Percentiles rank a stretch among this genome's conserved stretches.
Conservation (phyloP, 2,888 invertebrate species). For the Andrena minutula region DNA sequence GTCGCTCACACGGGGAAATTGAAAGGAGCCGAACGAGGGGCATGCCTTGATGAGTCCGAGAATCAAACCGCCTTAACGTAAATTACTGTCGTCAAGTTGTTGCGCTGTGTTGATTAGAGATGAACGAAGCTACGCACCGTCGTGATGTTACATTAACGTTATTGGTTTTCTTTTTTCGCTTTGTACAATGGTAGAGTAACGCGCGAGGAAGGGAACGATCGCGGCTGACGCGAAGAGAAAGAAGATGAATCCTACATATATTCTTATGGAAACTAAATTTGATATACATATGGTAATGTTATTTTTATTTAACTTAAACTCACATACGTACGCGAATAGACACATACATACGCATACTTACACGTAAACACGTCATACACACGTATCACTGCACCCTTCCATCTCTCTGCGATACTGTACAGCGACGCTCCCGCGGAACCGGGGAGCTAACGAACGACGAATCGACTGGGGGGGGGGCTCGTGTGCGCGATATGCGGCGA, state of each 20-base stretch:
- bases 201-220: conserved; percentile 52
- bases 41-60: conserved; percentile 70
- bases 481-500: background rate
- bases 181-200: conserved; percentile 76
- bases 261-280: conserved; percentile 73
- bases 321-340: conserved; percentile 42
- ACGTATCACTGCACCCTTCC: conserved; percentile 3
- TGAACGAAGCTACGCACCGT: conserved; percentile 68
- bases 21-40: conserved; percentile 24
- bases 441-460: conserved; percentile 5
- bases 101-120: conserved; percentile 64
- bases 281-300: conserved; percentile 75
- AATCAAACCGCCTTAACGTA: conserved; percentile 76
- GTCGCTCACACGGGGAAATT: conserved; percentile 6
- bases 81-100: conserved; percentile 56
- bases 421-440: conserved; percentile 24
- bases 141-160: conserved; percentile 76
- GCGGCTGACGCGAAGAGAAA: conserved; percentile 59
- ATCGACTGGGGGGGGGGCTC: background rate
- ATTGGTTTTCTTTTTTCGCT: conserved; percentile 77
- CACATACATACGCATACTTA: conserved; percentile 2
- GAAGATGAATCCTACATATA: conserved; percentile 60
- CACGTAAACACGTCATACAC: conserved; percentile 15
- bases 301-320: conserved; percentile 78
- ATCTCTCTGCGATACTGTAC: conserved; percentile 35